A percentile compares a stretch with the other conserved stretches of the same genome.
Conservation (phyloP, 2,888 invertebrate genomes). For the Gonocerus acuteangulatus region DNA sequence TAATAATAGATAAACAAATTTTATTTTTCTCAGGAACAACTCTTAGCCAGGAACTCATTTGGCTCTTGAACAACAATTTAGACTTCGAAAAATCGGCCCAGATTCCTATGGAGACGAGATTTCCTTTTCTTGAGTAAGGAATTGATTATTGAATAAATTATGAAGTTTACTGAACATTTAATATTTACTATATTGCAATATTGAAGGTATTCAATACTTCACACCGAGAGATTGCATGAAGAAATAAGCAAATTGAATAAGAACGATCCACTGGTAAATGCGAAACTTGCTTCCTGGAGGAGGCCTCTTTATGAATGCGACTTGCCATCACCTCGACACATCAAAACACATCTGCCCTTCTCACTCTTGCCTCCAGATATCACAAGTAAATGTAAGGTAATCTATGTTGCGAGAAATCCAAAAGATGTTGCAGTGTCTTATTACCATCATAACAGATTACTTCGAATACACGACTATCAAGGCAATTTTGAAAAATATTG, state of each 20-base stretch:
- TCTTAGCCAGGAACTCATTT: conserved; percentile 71
- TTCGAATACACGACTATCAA: conserved; percentile 59
- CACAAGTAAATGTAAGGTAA: conserved; percentile 52
- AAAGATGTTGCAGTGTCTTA: conserved; percentile 79
- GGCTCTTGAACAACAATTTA: conserved; percentile 67
- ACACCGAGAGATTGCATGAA: conserved; percentile 33
- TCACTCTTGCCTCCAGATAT: conserved; percentile 60
- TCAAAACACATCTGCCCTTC: conserved; percentile 62
- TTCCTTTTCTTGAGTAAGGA: conserved; percentile 71
- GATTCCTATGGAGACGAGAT: conserved; percentile 56
- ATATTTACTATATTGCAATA: neutral
- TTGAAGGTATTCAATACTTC: conserved; percentile 53
- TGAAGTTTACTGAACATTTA: neutral
- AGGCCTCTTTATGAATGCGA: conserved; percentile 31
- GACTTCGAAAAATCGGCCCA: conserved; percentile 58
- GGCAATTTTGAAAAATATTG: conserved; percentile 64
- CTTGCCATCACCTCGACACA: conserved; percentile 32
- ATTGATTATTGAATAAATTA: conserved; percentile 27
- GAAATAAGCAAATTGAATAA: conserved; percentile 32
- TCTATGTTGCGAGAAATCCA: conserved; percentile 78
- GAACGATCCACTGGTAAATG: conserved; percentile 25
- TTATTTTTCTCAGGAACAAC: conserved; percentile 60
- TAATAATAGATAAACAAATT: no score
- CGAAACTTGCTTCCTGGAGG: conserved; percentile 29
- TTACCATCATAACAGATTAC: conserved; percentile 66